Evolutionary conservation across 2,113 vertebrate species (phyloP).

Genomic region (Tricholaema leucomelas): DNA sequence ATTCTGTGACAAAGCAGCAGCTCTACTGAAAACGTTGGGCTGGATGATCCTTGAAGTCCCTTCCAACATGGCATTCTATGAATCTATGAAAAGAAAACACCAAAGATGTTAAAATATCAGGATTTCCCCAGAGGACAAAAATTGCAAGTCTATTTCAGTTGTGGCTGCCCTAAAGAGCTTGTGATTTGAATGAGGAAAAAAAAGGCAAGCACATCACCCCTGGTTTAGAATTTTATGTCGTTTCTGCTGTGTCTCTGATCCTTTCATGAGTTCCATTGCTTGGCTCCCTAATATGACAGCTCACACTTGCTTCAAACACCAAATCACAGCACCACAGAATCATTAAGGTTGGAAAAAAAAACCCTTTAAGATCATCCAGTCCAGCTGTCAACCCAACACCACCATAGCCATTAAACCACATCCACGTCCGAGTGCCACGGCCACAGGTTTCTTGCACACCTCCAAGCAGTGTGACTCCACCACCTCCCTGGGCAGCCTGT

Average conservation of each 20-base stretch:
- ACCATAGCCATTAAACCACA: too few relatives aligned
- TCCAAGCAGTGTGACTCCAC: too few relatives aligned
- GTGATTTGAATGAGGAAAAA: not conserved
- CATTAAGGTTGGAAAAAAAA: too few relatives aligned
- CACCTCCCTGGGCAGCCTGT: too few relatives aligned
- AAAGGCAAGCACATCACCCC: not conserved
- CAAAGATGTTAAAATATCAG: not conserved
- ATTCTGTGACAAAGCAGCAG: not conserved
- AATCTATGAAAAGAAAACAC: too few relatives aligned
- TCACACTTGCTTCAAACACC: not conserved
- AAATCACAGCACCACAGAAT: not conserved
- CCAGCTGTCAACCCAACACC: too few relatives aligned
- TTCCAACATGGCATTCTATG: too few relatives aligned
- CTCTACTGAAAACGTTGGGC: not conserved
- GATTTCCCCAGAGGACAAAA: not conserved
- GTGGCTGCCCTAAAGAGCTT: not conserved
- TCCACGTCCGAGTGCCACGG: too few relatives aligned
- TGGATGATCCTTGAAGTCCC: too few relatives aligned
- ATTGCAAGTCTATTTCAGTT: not conserved
- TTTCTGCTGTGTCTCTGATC: not conserved
- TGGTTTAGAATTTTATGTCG: not conserved
- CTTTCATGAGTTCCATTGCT: accelerated
- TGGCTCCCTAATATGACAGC: not conserved
- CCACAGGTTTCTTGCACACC: too few relatives aligned
- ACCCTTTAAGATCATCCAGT: too few relatives aligned